Evolutionary conservation across 2,888 invertebrate species (phyloP), one percentile per base, ranked within the genome.

Genomic region (Pristionchus fissidentatus): DNA sequence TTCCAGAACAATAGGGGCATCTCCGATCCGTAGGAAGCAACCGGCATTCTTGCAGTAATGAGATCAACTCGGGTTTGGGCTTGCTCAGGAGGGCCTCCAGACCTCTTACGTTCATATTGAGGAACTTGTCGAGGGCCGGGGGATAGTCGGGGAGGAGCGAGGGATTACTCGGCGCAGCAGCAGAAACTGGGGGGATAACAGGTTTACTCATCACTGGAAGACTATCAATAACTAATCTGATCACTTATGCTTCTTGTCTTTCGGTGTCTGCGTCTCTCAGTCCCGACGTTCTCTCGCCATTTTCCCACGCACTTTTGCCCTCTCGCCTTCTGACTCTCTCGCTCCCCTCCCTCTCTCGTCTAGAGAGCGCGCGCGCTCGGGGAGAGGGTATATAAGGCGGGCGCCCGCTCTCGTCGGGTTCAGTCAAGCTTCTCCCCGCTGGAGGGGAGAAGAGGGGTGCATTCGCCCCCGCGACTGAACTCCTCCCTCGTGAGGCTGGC

Each of bases 261-360:
- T 49, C 49, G n/a, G n/a, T n/a, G n/a, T n/a, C 15, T 38, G 15
- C 22, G 1, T 1, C 13, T 66, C 15, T 19, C 66, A 32, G 22
- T 32, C 26, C 35, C 38, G 26, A 13, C 4, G 66, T 35, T 22
- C 35, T 19, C 13, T 35, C 32, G 15, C n/a, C 66, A 32, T n/a
- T 66, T 66, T 66, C 38, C 35, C 66, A 66, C 38, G 66, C 66
- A 38, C 66, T 66, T 19, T 66, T 22, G 5, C 35, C 5, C 35
- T 32, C 38, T 66, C 29, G 26, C 57, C 57, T 32, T 38, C 35
- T 66, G 66, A 38, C 66, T 66, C 66, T 66, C 66, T 26, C 66
- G 10, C 13, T 66, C 35, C 38, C 38, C 2, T 19, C 13, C 15
- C 66, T 66, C 66, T 66, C 66, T 66, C 66, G 1, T 26, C 66